Percentiles rank a stretch among this genome's conserved stretches.
Conservation (phyloP, 2,797 vertebrate species). For the Anguilla anguilla region DNA sequence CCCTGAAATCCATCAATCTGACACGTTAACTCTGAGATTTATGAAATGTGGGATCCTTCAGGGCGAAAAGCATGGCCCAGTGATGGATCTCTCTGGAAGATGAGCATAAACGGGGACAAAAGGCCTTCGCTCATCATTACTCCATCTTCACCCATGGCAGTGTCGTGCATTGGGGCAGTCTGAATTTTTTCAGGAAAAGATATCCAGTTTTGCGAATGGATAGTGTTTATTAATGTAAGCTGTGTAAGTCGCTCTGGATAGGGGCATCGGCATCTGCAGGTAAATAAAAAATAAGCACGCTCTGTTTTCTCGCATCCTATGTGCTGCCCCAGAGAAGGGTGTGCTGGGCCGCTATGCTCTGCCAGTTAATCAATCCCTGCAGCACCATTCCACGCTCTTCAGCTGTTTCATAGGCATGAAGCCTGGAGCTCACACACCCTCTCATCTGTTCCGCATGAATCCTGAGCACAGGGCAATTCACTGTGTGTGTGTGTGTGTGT, state of each 20-base stretch:
- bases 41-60: not conserved
- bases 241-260: not conserved
- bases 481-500: not conserved
- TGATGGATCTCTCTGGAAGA: not conserved
- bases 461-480: not conserved
- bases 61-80: not conserved
- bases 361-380: not conserved
- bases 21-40: not conserved
- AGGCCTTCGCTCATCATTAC: not conserved
- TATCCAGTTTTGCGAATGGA: not conserved
- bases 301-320: not conserved
- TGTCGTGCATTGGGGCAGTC: not conserved
- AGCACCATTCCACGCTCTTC: not conserved
- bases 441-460: not conserved
- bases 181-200: not conserved
- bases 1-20: constrained; percentile 14
- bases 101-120: not conserved
- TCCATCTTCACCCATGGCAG: not conserved
- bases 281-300: not conserved
- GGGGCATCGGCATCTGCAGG: not conserved
- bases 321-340: not conserved
- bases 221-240: not conserved
- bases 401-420: not conserved
- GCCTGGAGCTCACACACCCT: not conserved
- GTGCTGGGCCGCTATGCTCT: not conserved